Conservation (phyloP, 2,888 invertebrate genomes). For the Amaurobius ferox region DNA sequence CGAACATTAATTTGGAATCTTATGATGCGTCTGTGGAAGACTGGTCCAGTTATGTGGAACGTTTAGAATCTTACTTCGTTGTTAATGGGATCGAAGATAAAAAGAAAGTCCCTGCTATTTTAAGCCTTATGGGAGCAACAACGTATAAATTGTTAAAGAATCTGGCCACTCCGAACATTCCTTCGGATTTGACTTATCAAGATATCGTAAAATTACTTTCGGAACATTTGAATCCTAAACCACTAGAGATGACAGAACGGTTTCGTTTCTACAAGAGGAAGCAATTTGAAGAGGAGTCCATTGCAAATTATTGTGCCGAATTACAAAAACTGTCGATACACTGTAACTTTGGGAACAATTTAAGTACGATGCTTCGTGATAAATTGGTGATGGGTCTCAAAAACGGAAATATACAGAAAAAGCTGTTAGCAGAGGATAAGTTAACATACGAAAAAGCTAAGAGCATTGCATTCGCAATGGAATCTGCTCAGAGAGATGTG, state of each 20-base stretch:
- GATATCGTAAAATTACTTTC: slow-evolving; percentile 53
- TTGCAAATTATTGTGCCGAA: slow-evolving; percentile 46
- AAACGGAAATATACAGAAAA: too few species aligned
- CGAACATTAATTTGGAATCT: slow-evolving; percentile 45
- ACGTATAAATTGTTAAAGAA: slow-evolving; percentile 49
- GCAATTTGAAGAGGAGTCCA: slow-evolving; percentile 50
- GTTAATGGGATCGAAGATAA: slow-evolving; percentile 48
- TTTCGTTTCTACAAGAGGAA: slow-evolving; percentile 51
- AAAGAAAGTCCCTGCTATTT: slow-evolving; percentile 49
- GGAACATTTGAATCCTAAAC: slow-evolving; percentile 54
- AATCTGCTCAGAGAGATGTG: too few species aligned
- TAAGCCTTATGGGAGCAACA: slow-evolving; percentile 51
- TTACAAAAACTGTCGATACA: slow-evolving; percentile 51
- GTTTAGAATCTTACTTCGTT: slow-evolving; percentile 53
- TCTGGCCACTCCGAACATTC: slow-evolving; percentile 51
- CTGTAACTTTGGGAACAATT: slow-evolving; percentile 52
- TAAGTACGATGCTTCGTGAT: slow-evolving; percentile 51
- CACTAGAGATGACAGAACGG: slow-evolving; percentile 54
- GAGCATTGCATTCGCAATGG: too few species aligned
- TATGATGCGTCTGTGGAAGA: slow-evolving; percentile 48
- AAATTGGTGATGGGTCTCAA: slow-evolving; percentile 52
- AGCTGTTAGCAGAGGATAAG: too few species aligned
- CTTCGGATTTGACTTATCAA: slow-evolving; percentile 45
- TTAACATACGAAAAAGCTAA: too few species aligned
- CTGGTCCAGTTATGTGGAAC: slow-evolving; percentile 52